Conservation (phyloP, 2,888 invertebrate species). For the Ephialtes manifestator region DNA sequence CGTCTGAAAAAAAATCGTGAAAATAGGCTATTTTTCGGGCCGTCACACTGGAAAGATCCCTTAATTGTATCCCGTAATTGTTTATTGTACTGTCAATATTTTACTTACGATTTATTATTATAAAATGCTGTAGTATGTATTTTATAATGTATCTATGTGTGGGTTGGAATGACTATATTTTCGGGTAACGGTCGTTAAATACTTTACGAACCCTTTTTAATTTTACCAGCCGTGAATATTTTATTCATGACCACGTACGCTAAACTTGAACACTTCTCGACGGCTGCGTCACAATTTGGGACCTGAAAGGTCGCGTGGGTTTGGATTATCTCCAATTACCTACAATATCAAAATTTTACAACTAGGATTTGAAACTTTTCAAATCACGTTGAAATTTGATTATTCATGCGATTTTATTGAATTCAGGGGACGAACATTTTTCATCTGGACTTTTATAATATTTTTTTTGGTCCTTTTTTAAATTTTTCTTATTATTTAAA, state of each 20-base stretch:
- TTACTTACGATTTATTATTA: constrained; percentile 26
- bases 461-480: too few relatives aligned
- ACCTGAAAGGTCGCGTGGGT: background rate
- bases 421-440: background rate
- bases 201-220: background rate
- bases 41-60: too few relatives aligned
- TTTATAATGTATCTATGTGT: background rate
- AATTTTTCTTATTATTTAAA: too few relatives aligned
- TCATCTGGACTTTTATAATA: background rate
- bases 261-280: background rate
- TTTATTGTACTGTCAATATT: background rate
- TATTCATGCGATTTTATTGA: background rate
- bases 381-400: background rate
- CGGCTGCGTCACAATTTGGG: background rate
- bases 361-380: background rate
- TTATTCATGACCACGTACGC: constrained; percentile 2
- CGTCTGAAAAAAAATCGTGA: too few relatives aligned
- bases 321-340: background rate
- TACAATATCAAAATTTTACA: background rate
- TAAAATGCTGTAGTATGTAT: background rate
- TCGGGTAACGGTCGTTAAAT: background rate
- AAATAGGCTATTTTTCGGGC: too few relatives aligned
- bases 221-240: constrained; percentile 1
- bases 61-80: too few relatives aligned
- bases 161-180: background rate